Percentiles rank a stretch among this genome's conserved stretches.
Conservation (phyloP, 2,888 invertebrate genomes). For the Watsonalla cultraria region DNA sequence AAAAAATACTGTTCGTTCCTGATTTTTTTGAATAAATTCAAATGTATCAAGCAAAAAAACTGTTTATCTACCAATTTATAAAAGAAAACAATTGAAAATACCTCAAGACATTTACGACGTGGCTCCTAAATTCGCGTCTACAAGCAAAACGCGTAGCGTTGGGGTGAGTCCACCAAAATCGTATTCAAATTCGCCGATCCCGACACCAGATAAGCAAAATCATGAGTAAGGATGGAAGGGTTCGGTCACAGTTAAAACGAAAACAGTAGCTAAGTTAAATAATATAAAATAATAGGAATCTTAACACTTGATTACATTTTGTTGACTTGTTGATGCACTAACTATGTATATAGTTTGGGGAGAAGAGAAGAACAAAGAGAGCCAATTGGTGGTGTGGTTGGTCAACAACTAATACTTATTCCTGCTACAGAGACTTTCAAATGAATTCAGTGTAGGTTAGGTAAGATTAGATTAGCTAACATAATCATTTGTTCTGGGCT, state of each 20-base stretch:
- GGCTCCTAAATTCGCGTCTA: slow-evolving; percentile 53
- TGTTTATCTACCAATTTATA: slow-evolving; percentile 7
- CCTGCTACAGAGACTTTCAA: too few species aligned
- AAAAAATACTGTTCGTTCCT: too few species aligned
- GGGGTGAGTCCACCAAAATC: slow-evolving; percentile 59
- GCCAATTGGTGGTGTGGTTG: too few species aligned
- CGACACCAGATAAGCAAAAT: slow-evolving; percentile 72
- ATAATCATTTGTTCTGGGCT: too few species aligned
- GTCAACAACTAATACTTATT: too few species aligned
- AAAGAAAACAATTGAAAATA: slow-evolving; percentile 42
- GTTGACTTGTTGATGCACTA: too few species aligned
- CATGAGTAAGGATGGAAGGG: slow-evolving; percentile 71
- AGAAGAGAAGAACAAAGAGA: too few species aligned
- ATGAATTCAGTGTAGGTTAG: too few species aligned
- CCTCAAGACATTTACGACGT: slow-evolving; percentile 41
- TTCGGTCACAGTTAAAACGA: slow-evolving; percentile 23
- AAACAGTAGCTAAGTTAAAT: neutral
- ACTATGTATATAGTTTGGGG: too few species aligned
- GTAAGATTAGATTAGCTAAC: too few species aligned
- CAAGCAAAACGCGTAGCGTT: slow-evolving; percentile 53
- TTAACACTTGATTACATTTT: too few species aligned
- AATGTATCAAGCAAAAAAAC: too few species aligned
- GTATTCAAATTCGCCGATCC: slow-evolving; percentile 73
- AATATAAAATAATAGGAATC: neutral
- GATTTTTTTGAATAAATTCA: neutral